These are phyloP conservation scores for Stictocephala bisonia DNA, from an alignment of 2,888 invertebrate species.

Conservation along the genomic window DNA sequence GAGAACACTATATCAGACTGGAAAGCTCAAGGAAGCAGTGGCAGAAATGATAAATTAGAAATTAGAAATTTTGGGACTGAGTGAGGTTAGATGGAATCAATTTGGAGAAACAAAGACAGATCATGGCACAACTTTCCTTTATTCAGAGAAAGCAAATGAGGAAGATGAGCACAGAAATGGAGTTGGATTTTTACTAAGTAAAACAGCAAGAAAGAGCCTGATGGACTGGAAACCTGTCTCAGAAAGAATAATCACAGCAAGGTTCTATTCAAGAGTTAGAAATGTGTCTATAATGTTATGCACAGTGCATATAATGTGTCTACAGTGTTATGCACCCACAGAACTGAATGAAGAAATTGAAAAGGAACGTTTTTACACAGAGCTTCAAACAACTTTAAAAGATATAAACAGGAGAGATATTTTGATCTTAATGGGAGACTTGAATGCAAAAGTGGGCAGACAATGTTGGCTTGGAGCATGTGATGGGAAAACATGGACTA, in stretches of 20 bases:
- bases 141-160: conserved; percentile 20
- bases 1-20: conserved; percentile 14
- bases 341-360: neutral
- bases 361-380: conserved; percentile 16
- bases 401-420: conserved; percentile 22
- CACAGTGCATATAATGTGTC: too few relatives aligned
- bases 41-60: conserved; percentile 21
- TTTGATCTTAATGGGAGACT: conserved; percentile 30
- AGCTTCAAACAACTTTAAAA: neutral
- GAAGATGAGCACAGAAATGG: conserved; percentile 35
- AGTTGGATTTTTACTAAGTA: conserved; percentile 23
- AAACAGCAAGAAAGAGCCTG: conserved; percentile 11
- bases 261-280: conserved; percentile 8
- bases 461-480: conserved; percentile 18
- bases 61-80: conserved; percentile 16
- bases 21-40: conserved; percentile 8
- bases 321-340: conserved; percentile 36
- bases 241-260: conserved; percentile 29
- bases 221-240: conserved; percentile 29
- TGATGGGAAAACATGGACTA: conserved; percentile 35
- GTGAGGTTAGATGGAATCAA: conserved; percentile 7
- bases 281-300: conserved; percentile 2
- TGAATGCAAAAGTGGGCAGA: conserved; percentile 20
- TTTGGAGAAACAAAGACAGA: conserved; percentile 12
- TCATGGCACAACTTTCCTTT: neutral